These are phyloP conservation scores for Drosophila mercatorum DNA, from an alignment of 2,888 invertebrate genomes.

Conservation along the genomic window DNA sequence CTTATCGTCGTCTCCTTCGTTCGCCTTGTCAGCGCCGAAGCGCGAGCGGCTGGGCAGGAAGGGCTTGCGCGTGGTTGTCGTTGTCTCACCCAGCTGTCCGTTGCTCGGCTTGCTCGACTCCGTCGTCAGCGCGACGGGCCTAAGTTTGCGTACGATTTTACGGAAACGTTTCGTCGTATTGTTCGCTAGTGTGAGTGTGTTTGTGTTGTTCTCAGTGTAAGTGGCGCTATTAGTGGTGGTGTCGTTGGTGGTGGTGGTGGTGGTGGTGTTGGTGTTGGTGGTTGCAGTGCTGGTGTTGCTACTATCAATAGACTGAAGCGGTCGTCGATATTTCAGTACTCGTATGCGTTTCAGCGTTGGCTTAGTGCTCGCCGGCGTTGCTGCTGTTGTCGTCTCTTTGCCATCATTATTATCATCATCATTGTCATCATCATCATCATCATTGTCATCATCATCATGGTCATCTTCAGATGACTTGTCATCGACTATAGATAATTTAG, in stretches of 20 bases:
- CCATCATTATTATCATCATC: slow-evolving; percentile 35
- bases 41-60: slow-evolving; percentile 50
- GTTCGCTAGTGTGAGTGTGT: slow-evolving; percentile 31
- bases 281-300: slow-evolving; percentile 47
- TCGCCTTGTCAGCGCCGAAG: slow-evolving; percentile 23
- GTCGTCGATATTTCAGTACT: slow-evolving; percentile 77
- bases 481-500: slow-evolving; percentile 62
- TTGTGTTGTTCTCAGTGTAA: slow-evolving; percentile 35
- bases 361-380: slow-evolving; percentile 36
- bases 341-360: slow-evolving; percentile 76
- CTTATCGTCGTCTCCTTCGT: slow-evolving; percentile 2
- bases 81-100: slow-evolving; percentile 2
- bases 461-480: slow-evolving; percentile 40
- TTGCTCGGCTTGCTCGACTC: slow-evolving; percentile 6
- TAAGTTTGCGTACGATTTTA: slow-evolving; percentile 77
- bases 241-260: slow-evolving; percentile 43
- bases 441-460: slow-evolving; percentile 39
- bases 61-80: slow-evolving; percentile 50
- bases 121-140: slow-evolving; percentile 58
- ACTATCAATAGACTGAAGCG: slow-evolving; percentile 53
- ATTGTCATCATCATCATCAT: slow-evolving; percentile 29
- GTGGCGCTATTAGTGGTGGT: slow-evolving; percentile 67
- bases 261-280: slow-evolving; percentile 48
- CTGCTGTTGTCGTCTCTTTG: slow-evolving; percentile 37
- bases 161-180: slow-evolving; percentile 72